A percentile compares a stretch with the other conserved stretches of the same genome.
These are phyloP conservation scores for Ctenodactylus gundi DNA, from an alignment of 2,113 vertebrate species.

Conservation along the genomic window DNA sequence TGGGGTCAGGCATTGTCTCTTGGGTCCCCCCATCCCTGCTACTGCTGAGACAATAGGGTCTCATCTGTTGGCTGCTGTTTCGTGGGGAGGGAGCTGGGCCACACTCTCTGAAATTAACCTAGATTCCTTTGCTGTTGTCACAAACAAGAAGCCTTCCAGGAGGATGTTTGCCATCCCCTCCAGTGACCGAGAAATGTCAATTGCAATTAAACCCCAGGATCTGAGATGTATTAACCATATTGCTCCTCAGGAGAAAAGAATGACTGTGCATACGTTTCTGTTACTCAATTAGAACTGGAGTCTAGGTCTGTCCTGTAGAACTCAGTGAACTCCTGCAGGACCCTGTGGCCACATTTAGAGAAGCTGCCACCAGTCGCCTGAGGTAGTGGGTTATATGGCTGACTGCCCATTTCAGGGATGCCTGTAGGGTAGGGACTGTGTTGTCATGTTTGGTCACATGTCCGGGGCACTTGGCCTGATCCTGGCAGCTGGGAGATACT, in stretches of 20 bases:
- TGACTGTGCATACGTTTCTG: neutral
- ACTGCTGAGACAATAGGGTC: neutral
- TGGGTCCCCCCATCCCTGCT: neutral
- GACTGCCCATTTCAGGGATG: neutral
- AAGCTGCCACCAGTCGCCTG: neutral
- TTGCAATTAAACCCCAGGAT: slow-evolving; percentile 5
- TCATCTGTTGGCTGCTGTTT: neutral
- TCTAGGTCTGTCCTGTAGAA: neutral
- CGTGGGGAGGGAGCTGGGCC: neutral
- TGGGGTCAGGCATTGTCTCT: neutral
- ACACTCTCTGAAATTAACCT: neutral
- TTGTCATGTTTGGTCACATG: neutral
- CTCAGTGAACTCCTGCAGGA: neutral
- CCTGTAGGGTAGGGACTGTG: neutral
- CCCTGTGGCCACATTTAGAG: neutral
- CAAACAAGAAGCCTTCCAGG: slow-evolving; percentile 22
- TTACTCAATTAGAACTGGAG: neutral
- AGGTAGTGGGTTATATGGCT: neutral
- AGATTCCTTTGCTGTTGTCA: slow-evolving; percentile 17
- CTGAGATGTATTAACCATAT: neutral
- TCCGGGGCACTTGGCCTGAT: neutral
- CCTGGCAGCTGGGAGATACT: neutral
- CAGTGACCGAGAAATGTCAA: slow-evolving; percentile 60
- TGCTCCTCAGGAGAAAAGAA: slow-evolving; percentile 12
- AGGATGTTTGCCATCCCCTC: neutral